Conservation (phyloP, 1,140 invertebrate genomes). For the Apis dorsata region DNA sequence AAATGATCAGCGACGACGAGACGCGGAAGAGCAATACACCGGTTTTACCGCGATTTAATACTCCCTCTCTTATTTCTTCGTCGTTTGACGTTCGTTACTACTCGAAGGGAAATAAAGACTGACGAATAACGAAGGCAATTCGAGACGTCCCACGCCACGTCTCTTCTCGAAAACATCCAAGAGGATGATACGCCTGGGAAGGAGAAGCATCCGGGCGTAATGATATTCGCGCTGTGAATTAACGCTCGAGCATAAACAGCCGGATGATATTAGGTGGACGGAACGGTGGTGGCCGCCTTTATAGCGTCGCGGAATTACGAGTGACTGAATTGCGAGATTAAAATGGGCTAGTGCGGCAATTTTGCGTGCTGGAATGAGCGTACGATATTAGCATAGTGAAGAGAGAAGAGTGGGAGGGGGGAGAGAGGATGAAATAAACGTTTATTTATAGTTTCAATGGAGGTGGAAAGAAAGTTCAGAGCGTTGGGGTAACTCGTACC, state of each 20-base stretch:
- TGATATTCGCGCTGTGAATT: constrained; percentile 46
- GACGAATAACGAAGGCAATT: background rate
- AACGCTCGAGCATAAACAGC: constrained; percentile 44
- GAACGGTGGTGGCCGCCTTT: constrained; percentile 27
- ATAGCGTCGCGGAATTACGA: constrained; percentile 52
- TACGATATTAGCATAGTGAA: constrained; percentile 48
- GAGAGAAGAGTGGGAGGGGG: background rate
- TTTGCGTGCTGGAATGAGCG: constrained; percentile 46
- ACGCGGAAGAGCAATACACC: too few relatives aligned
- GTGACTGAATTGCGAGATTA: constrained; percentile 50
- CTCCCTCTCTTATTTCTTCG: too few relatives aligned
- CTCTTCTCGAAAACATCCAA: background rate
- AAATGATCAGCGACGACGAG: too few relatives aligned
- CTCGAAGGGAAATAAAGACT: too few relatives aligned
- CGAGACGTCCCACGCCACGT: background rate
- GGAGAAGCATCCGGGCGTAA: constrained; percentile 21
- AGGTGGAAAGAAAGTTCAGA: constrained; percentile 2
- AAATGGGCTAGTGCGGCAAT: constrained; percentile 50
- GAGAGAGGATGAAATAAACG: constrained; percentile 33
- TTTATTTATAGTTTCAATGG: constrained; percentile 39
- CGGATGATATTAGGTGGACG: constrained; percentile 47
- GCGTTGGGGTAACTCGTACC: background rate
- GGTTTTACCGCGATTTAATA: too few relatives aligned
- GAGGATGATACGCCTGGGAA: background rate
- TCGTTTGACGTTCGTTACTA: too few relatives aligned